Base-by-base conservation (phyloP, 2,797 vertebrate genomes). In the Pelochelys cantorii region DNA sequence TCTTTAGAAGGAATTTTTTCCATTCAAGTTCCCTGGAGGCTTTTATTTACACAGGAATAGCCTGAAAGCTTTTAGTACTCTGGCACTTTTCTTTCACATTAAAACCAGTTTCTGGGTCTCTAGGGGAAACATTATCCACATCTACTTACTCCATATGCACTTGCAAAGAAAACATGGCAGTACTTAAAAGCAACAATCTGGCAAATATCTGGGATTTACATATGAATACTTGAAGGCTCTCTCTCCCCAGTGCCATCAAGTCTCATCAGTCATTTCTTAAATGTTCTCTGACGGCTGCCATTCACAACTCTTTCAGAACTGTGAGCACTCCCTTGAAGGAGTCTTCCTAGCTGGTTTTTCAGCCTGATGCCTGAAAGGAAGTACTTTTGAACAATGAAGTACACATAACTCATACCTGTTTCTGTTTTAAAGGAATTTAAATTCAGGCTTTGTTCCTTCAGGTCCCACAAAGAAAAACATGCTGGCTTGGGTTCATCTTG, bases 121-220 rank as follows among this genome's bases (percentile, higher is more conserved):
- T 83, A 83, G 93, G 85, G 95, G 84, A 81, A 95, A 84, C 53
- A 85, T 94, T 88, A 81, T 94, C 95, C 94, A 86, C 89, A 94
- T 96, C 91, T 68, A 95, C 88, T 90, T 95, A 90, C 82, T 95
- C 62, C 48, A 84, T 90, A 90, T 84, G 53, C 93, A 94, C 90
- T 96, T 86, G 62, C 87, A 97, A 94, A 95, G 93, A 92, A 97
- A 97, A 97, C 84, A 89, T 53, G 78, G 85, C 34, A 89, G 93
- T 92, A 92, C 79, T 86, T 94, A 94, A 96, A 95, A 95, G 90
- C 78, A 95, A 95, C 91, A 92, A 94, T 95, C 91, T 92, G 90
- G 89, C 81, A 93, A 95, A 92, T 91, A 83, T 79, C 62, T 87
- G 79, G 94, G 79, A 97, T 98, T 97, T 97, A 95, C 95, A 95